Evolutionary conservation across 1,140 invertebrate genomes (phyloP).

Genomic region (Drosophila nebulosa): DNA sequence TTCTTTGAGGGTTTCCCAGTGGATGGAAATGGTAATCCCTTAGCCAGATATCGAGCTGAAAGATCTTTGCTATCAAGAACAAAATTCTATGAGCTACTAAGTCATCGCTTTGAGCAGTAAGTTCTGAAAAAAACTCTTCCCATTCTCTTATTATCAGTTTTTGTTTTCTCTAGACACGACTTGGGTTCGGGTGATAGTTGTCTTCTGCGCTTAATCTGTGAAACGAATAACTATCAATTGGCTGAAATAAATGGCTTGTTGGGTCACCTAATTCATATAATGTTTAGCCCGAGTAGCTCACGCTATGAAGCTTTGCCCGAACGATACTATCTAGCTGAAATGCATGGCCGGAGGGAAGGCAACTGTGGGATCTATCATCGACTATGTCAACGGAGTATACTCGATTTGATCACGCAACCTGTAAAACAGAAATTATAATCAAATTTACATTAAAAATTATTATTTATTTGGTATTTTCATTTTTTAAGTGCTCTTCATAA

Average conservation of each 20-base stretch:
- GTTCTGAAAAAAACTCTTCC: background rate
- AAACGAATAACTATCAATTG: slow-evolving; percentile 55
- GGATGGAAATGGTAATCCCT: slow-evolving; percentile 19
- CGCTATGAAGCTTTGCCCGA: slow-evolving; percentile 82
- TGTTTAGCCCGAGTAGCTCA: slow-evolving; percentile 83
- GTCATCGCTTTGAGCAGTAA: slow-evolving; percentile 56
- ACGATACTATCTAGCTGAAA: slow-evolving; percentile 83
- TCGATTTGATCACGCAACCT: slow-evolving; percentile 59
- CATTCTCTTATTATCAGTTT: background rate
- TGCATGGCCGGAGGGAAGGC: slow-evolving; percentile 49
- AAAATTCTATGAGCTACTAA: slow-evolving; percentile 61
- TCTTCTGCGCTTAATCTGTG: slow-evolving; percentile 71
- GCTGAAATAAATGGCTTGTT: slow-evolving; percentile 63
- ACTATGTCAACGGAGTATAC: slow-evolving; percentile 59
- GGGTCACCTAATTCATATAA: slow-evolving; percentile 63
- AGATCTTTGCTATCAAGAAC: slow-evolving; percentile 50
- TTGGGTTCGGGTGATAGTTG: slow-evolving; percentile 54
- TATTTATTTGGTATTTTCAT: background rate
- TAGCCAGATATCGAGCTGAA: slow-evolving; percentile 1
- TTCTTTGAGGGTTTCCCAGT: slow-evolving; percentile 51
- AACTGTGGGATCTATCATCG: slow-evolving; percentile 69
- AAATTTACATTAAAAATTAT: slow-evolving; percentile 4
- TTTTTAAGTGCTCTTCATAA: slow-evolving; percentile 55
- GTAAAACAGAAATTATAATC: slow-evolving; percentile 16
- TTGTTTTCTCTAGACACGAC: slow-evolving; percentile 38